Percentiles rank a stretch among this genome's conserved stretches.
Evolutionary conservation across 92 coral and sea anemone species (phyloP).

Genomic region (Scolanthus callimorphus): DNA sequence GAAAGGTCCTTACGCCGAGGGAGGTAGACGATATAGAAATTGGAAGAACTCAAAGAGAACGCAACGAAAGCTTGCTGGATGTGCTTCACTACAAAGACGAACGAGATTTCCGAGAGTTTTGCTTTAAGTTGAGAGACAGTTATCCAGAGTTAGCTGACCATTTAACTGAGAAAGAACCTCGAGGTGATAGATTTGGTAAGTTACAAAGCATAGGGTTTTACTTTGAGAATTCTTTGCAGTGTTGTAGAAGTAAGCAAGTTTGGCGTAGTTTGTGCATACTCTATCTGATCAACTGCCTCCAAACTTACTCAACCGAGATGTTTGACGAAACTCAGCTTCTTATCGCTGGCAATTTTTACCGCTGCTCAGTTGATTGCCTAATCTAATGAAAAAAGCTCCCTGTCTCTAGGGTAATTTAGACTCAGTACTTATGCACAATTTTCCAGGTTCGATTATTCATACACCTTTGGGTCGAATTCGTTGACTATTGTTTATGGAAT

Average conservation of each 20-base stretch:
- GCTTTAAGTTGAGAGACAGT: slow-evolving; percentile 64
- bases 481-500: slow-evolving; percentile 1
- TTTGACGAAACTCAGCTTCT: not conserved
- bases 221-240: slow-evolving; percentile 12
- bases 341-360: not conserved
- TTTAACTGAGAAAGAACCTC: slow-evolving; percentile 52
- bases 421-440: slow-evolving; percentile 65
- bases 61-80: slow-evolving; percentile 72
- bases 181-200: slow-evolving; percentile 64
- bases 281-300: too few species aligned
- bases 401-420: slow-evolving; percentile 34
- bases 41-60: slow-evolving; percentile 66
- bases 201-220: not conserved
- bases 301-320: not conserved
- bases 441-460: not conserved
- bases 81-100: slow-evolving; percentile 87
- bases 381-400: not conserved
- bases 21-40: slow-evolving; percentile 75
- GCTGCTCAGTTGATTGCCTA: too few species aligned
- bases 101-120: slow-evolving; percentile 70
- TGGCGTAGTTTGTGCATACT: too few species aligned
- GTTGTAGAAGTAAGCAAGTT: not conserved
- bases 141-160: slow-evolving; percentile 70
- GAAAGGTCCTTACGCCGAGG: slow-evolving; percentile 55
- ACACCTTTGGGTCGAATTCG: not conserved